Percentiles rank a stretch among this genome's conserved stretches.
Conservation (phyloP, 2,113 vertebrate genomes). For the Atrichornis clamosus region DNA sequence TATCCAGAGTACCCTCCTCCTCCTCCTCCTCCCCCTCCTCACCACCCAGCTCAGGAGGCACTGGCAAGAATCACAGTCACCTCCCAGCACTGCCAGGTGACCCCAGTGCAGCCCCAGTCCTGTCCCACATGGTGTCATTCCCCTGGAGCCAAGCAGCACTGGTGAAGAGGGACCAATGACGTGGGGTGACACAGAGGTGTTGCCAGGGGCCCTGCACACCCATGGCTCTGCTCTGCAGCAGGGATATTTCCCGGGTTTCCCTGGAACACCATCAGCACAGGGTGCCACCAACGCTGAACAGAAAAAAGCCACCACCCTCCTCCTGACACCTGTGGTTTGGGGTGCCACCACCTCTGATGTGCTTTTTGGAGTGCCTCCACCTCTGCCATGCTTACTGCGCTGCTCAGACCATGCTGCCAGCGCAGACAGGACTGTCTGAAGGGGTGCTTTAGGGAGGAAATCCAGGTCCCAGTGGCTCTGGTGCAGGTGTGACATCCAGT, state of each 20-base stretch:
- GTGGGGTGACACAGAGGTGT: neutral
- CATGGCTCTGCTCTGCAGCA: fast-evolving
- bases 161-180: neutral
- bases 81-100: neutral
- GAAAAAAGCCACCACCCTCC: neutral
- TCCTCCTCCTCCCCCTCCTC: neutral
- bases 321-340: neutral
- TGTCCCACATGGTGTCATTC: neutral
- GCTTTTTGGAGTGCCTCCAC: no score
- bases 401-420: neutral
- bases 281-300: neutral
- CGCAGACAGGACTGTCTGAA: neutral
- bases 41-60: neutral
- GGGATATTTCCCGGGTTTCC: neutral
- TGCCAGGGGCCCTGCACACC: fast-evolving
- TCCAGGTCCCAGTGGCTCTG: neutral
- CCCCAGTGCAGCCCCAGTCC: neutral
- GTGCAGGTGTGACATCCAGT: fast-evolving
- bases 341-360: neutral
- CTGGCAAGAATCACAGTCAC: neutral
- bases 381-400: neutral
- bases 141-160: neutral
- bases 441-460: no score
- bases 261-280: neutral
- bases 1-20: neutral